phyloP scores from a whole-genome alignment of 2,113 vertebrate species.

The Porphyrio hochstetteri region DNA sequence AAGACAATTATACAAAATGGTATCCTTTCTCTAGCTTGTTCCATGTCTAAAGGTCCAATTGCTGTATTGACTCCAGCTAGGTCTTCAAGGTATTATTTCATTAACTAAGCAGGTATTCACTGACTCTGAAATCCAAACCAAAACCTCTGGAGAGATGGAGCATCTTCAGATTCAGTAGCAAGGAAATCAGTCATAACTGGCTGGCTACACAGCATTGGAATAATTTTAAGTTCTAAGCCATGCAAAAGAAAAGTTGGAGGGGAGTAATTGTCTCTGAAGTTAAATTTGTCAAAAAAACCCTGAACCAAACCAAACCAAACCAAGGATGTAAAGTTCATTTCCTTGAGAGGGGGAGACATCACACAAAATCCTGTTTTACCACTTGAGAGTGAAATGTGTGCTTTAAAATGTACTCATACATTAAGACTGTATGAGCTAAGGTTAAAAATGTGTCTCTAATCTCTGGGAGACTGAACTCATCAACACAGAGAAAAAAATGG shows the following conservation, averaged over 20 bases:
- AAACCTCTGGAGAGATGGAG: not conserved
- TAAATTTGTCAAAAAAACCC: not conserved
- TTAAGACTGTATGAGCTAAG: too few species aligned
- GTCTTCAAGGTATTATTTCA: not conserved
- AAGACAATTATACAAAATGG: not conserved
- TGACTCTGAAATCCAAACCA: not conserved
- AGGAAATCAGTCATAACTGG: not conserved
- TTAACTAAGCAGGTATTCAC: not conserved
- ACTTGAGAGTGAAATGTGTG: not conserved
- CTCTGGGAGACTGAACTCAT: too few species aligned
- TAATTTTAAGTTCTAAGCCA: not conserved
- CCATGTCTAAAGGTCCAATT: not conserved
- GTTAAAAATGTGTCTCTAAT: too few species aligned
- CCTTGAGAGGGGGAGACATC: not conserved
- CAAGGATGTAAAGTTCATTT: not conserved
- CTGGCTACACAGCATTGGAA: not conserved
- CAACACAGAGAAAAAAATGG: too few species aligned
- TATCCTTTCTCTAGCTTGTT: too few species aligned
- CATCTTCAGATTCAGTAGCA: not conserved
- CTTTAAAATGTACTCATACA: not conserved
- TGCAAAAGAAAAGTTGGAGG: not conserved
- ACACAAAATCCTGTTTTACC: not conserved
- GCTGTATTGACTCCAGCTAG: not conserved
- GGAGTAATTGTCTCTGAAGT: not conserved
- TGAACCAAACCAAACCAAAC: not conserved